phyloP scores from a whole-genome alignment of 1,140 invertebrate genomes.

The Lordiphosa mommai region DNA sequence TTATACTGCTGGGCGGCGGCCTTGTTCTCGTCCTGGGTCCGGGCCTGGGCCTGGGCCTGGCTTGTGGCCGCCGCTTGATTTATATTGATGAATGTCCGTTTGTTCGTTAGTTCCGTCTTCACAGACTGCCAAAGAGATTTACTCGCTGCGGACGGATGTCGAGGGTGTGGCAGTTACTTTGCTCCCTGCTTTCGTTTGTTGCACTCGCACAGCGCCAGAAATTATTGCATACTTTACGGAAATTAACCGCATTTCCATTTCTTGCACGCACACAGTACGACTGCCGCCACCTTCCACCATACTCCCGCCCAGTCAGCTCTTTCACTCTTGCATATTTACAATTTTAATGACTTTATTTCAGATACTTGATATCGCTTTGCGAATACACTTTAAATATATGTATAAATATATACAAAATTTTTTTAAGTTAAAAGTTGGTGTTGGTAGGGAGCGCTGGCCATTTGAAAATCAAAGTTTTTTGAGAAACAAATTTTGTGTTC shows the following conservation, averaged over 20 bases:
- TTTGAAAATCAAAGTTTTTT: no score
- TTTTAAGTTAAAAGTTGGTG: no score
- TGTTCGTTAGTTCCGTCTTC: slow-evolving; percentile 77
- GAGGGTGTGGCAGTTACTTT: slow-evolving; percentile 59
- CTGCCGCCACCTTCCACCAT: slow-evolving; percentile 17
- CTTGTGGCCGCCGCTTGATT: slow-evolving; percentile 72
- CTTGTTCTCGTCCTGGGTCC: slow-evolving; percentile 1
- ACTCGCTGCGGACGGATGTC: slow-evolving; percentile 33
- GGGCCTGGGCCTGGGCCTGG: slow-evolving; percentile 20
- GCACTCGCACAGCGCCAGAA: slow-evolving; percentile 53
- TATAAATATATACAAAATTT: not conserved
- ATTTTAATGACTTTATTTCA: slow-evolving; percentile 76
- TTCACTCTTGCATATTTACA: slow-evolving; percentile 44
- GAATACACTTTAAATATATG: slow-evolving; percentile 12
- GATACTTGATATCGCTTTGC: slow-evolving; percentile 8
- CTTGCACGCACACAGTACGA: slow-evolving; percentile 69
- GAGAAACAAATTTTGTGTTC: no score
- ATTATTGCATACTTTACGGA: slow-evolving; percentile 79
- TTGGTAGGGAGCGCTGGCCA: no score
- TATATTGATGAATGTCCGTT: slow-evolving; percentile 78
- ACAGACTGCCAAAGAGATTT: slow-evolving; percentile 71
- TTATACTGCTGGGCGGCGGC: slow-evolving; percentile 40
- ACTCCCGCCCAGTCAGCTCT: slow-evolving; percentile 6
- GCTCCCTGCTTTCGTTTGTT: slow-evolving; percentile 43
- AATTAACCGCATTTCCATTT: slow-evolving; percentile 79